Percentiles rank a stretch among this genome's conserved stretches.
Evolutionary conservation across 2,888 invertebrate genomes (phyloP).

Genomic region (Mesorhabditis belari): DNA sequence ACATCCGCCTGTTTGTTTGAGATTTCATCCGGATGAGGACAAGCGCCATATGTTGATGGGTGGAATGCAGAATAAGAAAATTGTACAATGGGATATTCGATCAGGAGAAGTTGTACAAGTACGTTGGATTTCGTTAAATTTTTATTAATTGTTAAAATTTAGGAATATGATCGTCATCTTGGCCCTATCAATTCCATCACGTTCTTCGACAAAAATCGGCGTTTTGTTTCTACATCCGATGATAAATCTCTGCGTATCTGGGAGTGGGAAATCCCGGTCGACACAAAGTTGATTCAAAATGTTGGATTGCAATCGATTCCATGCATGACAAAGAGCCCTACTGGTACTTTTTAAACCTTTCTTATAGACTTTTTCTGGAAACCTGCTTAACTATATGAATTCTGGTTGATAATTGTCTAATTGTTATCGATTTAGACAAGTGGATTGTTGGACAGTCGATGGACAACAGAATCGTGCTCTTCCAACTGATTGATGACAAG

Average conservation of each 20-base stretch:
- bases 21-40: constrained; percentile 92
- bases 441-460: constrained; percentile 98
- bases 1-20: constrained; percentile 94
- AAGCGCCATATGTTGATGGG: constrained; percentile 90
- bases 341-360: constrained; percentile 60
- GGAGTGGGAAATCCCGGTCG: constrained; percentile 88
- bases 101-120: constrained; percentile 76
- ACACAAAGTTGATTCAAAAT: constrained; percentile 99
- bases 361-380: constrained; percentile 3
- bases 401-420: not conserved
- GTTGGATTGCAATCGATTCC: constrained; percentile 99
- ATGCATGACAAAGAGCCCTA: constrained; percentile 84
- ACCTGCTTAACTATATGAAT: not conserved
- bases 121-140: not conserved
- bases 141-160: constrained; percentile 52
- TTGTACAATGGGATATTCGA: constrained; percentile 96
- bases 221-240: constrained; percentile 97
- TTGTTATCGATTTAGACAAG: constrained; percentile 64
- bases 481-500: constrained; percentile 82
- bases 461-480: constrained; percentile 97
- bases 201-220: constrained; percentile 92
- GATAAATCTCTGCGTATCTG: constrained; percentile 97
- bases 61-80: constrained; percentile 97
- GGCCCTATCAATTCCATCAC: constrained; percentile 98
- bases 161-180: constrained; percentile 95